A percentile compares a stretch with the other conserved stretches of the same genome.
Evolutionary conservation across 2,888 invertebrate species (phyloP).

Genomic region (Chirona hameri): DNA sequence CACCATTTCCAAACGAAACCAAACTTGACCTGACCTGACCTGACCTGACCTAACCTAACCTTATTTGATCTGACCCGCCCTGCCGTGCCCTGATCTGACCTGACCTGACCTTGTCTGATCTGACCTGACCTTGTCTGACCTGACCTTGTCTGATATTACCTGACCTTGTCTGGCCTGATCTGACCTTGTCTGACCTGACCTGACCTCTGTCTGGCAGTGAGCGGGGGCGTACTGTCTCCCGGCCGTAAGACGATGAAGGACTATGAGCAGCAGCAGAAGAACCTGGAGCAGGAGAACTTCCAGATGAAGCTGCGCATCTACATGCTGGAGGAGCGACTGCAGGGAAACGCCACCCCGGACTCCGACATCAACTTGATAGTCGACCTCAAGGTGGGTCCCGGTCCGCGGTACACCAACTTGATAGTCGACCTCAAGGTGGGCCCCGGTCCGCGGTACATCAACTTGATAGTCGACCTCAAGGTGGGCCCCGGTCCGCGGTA

Average conservation of each 20-base stretch:
- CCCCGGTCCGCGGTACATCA: background rate
- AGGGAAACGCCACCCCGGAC: conserved; percentile 61
- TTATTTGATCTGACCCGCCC: too few relatives aligned
- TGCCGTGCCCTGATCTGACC: too few relatives aligned
- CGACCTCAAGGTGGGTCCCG: conserved; percentile 58
- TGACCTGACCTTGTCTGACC: too few relatives aligned
- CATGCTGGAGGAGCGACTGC: conserved; percentile 80
- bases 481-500: too few relatives aligned
- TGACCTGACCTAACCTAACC: too few relatives aligned
- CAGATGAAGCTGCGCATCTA: conserved; percentile 85
- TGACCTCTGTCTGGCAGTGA: background rate
- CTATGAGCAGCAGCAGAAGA: conserved; percentile 78
- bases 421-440: background rate
- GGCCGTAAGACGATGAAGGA: conserved; percentile 72
- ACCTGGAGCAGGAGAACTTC: conserved; percentile 85
- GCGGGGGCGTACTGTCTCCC: conserved; percentile 36
- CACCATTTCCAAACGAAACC: too few relatives aligned
- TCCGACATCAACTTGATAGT: conserved; percentile 56
- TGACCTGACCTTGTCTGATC: too few relatives aligned
- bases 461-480: too few relatives aligned
- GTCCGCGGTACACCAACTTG: background rate
- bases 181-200: background rate
- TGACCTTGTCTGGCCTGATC: background rate
- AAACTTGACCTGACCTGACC: too few relatives aligned
- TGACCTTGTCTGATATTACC: too few relatives aligned